A percentile compares a stretch with the other conserved stretches of the same genome.
These are phyloP conservation scores for Tillus elongatus DNA, from an alignment of 2,888 invertebrate species.

Conservation along the genomic window DNA sequence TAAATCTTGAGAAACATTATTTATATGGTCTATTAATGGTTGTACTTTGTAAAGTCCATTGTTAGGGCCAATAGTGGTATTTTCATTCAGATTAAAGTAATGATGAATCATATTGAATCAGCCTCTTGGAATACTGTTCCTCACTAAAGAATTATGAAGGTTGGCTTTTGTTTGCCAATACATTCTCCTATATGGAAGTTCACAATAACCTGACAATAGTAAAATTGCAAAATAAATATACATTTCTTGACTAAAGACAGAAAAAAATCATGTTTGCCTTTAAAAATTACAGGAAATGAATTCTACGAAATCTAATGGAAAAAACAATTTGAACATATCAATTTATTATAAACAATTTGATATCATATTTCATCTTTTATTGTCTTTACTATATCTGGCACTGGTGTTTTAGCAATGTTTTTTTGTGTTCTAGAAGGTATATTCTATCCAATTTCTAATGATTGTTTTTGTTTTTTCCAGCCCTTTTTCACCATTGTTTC, in stretches of 20 bases:
- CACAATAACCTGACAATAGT: constrained; percentile 1
- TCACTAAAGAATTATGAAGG: background rate
- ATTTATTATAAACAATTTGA: background rate
- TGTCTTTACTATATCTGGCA: background rate
- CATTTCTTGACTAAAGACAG: background rate
- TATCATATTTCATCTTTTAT: constrained; percentile 1
- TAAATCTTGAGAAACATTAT: background rate
- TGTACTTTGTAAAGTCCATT: constrained; percentile 1
- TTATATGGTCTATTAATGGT: background rate
- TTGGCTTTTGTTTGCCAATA: background rate
- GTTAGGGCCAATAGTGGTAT: background rate
- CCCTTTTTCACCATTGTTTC: background rate
- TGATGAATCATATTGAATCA: background rate
- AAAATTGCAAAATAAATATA: background rate
- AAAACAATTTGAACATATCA: constrained; percentile 1
- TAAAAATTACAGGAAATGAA: background rate
- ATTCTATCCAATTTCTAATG: constrained; percentile 1
- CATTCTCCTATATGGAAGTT: constrained; percentile 2
- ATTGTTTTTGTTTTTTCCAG: background rate
- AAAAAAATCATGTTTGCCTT: background rate
- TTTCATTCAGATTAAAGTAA: background rate
- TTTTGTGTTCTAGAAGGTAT: background rate
- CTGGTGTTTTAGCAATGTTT: background rate
- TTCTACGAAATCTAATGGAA: background rate
- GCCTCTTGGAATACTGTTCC: background rate